Percentiles rank a stretch among this genome's conserved stretches.
phyloP scores from a whole-genome alignment of 2,888 invertebrate species.

The Amblyjoppa proteus region DNA sequence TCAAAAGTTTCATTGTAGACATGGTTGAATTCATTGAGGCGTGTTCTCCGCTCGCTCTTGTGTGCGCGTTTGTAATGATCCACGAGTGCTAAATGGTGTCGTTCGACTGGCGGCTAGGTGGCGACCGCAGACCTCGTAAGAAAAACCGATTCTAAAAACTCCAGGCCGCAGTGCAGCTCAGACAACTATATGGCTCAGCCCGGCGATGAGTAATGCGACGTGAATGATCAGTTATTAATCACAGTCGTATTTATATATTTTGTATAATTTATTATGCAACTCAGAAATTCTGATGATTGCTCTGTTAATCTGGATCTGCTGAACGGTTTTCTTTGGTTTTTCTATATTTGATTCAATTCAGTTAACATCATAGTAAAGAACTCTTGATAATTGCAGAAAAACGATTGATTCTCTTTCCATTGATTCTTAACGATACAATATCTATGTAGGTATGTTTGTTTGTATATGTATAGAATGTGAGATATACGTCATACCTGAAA shows the following conservation, averaged over 20 bases:
- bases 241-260: conserved; percentile 42
- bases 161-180: conserved; percentile 73
- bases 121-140: conserved; percentile 77
- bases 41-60: not conserved
- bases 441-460: conserved; percentile 22
- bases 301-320: conserved; percentile 6
- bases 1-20: conserved; percentile 47
- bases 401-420: not conserved
- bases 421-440: conserved; percentile 3
- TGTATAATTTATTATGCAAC: conserved; percentile 12
- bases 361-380: not conserved
- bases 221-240: conserved; percentile 78
- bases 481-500: conserved; percentile 1
- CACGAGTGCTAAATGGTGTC: conserved; percentile 63
- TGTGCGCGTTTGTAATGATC: conserved; percentile 39
- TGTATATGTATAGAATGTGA: conserved; percentile 27
- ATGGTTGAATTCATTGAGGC: conserved; percentile 42
- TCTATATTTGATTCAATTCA: not conserved
- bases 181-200: conserved; percentile 35
- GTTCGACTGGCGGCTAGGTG: conserved; percentile 66
- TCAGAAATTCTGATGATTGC: not conserved
- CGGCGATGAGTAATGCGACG: conserved; percentile 78
- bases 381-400: not conserved
- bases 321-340: conserved; percentile 4
- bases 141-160: conserved; percentile 68